Base-by-base conservation (phyloP, 2,797 vertebrate genomes). In the Prunella strophiata region DNA sequence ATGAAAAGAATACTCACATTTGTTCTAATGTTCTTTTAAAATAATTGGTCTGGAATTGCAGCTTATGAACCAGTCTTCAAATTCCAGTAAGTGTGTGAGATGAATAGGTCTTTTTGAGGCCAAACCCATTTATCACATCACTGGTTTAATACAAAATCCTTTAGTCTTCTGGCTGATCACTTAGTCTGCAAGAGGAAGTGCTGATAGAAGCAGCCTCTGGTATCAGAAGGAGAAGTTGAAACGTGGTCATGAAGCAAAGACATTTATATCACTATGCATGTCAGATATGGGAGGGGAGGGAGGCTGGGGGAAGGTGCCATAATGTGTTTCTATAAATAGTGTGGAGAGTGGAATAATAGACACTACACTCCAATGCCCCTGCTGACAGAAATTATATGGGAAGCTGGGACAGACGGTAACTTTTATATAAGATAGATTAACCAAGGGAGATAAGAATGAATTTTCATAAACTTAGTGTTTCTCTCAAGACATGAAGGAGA, bases 381-480 rank as follows among this genome's bases (percentile, higher is more conserved):
- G 30, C 57, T 96, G 78, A 76, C 79, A 80, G n/a, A 89, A 91
- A 91, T 89, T 89, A 59, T 77, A 55, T 68, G 38, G 68, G 72
- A 93, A 74, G 50, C 57, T 65, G 79, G 38, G 42, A 83, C 32
- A 91, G 52, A 90, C 34, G 4, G 42, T 83, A 83, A 83, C 20
- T 88, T 78, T 62, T 76, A 80, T 74, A 21, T 62, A 66, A 73
- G 20, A 88, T 17, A 88, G 61, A 83, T 91, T 91, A 93, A 88
- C 29, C 82, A 91, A 77, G 47, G 45, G 79, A 91, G 26, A 57
- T 70, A 91, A 70, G 38, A 94, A 83, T 83, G 68, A 91, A 88
- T 94, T 96, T 93, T 88, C 73, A 77, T 80, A 88, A 91, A 62
- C 18, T 40, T 85, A 76, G 58, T 57, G 25, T 77, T 94, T 88